These are phyloP conservation scores for Halichoeres trimaculatus DNA, from an alignment of 2,113 vertebrate genomes.

Conservation along the genomic window DNA sequence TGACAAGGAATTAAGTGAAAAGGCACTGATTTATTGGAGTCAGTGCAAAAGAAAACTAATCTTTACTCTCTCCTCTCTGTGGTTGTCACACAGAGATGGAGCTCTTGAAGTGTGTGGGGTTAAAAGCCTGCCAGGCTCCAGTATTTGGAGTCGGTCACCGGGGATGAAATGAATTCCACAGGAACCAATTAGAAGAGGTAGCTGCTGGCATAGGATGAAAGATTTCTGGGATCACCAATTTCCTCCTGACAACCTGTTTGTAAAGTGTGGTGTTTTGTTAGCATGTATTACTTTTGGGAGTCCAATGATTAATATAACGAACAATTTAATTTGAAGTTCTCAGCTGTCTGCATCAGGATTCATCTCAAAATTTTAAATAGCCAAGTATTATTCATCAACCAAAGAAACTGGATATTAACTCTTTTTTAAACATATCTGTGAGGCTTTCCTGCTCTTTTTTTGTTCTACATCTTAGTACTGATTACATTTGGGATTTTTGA, in stretches of 20 bases:
- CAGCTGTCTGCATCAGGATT: too few species aligned
- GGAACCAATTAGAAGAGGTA: slow-evolving; percentile 79
- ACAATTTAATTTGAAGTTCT: not conserved
- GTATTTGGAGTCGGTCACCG: slow-evolving; percentile 56
- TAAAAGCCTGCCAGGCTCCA: slow-evolving; percentile 67
- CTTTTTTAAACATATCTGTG: too few species aligned
- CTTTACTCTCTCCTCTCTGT: slow-evolving; percentile 5
- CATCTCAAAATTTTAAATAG: too few species aligned
- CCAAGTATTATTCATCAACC: not conserved
- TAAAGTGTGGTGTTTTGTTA: slow-evolving; percentile 39
- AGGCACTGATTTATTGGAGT: slow-evolving; percentile 21
- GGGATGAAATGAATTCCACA: slow-evolving; percentile 76
- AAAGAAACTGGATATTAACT: not conserved
- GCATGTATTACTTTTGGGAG: slow-evolving; percentile 26
- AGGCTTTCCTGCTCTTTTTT: too few species aligned
- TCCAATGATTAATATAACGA: slow-evolving; percentile 3
- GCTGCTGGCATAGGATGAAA: slow-evolving; percentile 66
- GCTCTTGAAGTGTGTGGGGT: slow-evolving; percentile 63
- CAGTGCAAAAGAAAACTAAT: slow-evolving; percentile 2
- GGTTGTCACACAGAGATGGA: slow-evolving; percentile 33
- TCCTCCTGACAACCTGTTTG: slow-evolving; percentile 61
- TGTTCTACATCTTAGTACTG: too few species aligned
- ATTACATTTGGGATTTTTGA: too few species aligned
- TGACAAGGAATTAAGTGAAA: slow-evolving; percentile 24
- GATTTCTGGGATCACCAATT: slow-evolving; percentile 60